Evolutionary conservation across 2,797 vertebrate species (phyloP), one percentile per base, ranked within the genome.

Genomic region (Cyclopterus lumpus): DNA sequence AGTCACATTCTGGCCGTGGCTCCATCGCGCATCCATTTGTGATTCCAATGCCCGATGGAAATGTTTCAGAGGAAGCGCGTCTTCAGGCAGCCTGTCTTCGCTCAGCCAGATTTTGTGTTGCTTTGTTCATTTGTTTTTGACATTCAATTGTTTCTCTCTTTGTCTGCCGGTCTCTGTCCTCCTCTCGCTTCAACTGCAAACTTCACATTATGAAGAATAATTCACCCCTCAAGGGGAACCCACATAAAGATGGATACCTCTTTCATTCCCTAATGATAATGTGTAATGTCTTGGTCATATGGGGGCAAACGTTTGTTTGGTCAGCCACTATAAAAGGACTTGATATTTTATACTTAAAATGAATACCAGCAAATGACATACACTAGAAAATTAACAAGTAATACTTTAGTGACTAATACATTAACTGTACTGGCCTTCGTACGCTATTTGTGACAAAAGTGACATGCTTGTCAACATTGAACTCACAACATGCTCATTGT

Each of bases 71-170:
- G 73, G 74, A 81, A 64, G 63, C 62, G 72, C 15, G 24, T 82
- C 75, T 84, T 86, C 66, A 72, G 87, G 54, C 75, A 83, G 77
- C 75, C 67, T 54, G 71, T 79, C 77, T 67, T 63, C 82, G 73
- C 66, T 77, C 49, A 69, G 76, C 55, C 77, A 72, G 76, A 75
- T 51, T 75, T 58, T 26, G 58, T 79, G 76, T 68, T 59, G 67
- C 80, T 82, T 86, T 84, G 75, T 89, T 85, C 59, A 48, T 48
- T 48, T 82, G 67, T 75, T 83, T 78, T 66, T 49, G 28, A 60
- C 58, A 75, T 84, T 71, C 65, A 59, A 38, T 80, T 82, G 16
- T 54, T 3, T 74, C 20, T 71, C 49, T 59, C 12, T 66, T 42
- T 76, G 18, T 40, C 48, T 70, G 44, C 34, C n/a, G 28, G 38